phyloP scores from a whole-genome alignment of 2,888 invertebrate species.

The Pterostichus madidus region DNA sequence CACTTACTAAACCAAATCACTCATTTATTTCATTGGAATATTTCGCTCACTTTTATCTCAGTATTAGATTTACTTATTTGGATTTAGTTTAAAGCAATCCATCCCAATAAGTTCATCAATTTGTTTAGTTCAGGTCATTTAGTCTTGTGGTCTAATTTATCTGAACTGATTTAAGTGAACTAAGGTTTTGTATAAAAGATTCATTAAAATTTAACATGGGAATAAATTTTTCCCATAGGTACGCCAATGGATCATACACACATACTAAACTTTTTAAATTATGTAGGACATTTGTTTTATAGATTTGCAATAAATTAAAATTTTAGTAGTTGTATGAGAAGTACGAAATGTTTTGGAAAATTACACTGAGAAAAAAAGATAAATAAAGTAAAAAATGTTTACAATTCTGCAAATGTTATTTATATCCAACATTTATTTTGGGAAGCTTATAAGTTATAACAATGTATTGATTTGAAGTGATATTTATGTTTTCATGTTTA shows the following conservation, averaged over 20 bases:
- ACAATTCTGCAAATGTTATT: not conserved
- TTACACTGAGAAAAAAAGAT: not conserved
- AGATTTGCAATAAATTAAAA: constrained; percentile 32
- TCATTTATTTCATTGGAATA: too few species aligned
- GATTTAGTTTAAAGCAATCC: too few species aligned
- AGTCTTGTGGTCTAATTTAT: too few species aligned
- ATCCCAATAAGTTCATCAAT: too few species aligned
- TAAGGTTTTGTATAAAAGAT: not conserved
- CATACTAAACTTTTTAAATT: not conserved
- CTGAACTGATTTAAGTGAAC: too few species aligned
- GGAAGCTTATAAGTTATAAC: not conserved
- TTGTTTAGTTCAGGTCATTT: too few species aligned
- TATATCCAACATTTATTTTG: not conserved
- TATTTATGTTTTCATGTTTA: not conserved
- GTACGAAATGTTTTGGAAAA: constrained; percentile 16
- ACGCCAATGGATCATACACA: not conserved
- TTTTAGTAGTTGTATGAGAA: constrained; percentile 9
- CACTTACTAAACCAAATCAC: too few species aligned
- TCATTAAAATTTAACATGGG: not conserved
- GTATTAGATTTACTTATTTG: too few species aligned
- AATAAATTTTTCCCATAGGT: not conserved
- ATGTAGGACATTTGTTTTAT: constrained; percentile 55
- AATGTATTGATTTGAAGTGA: constrained; percentile 36
- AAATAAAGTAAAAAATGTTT: not conserved
- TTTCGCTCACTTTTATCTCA: too few species aligned